Base-by-base conservation (phyloP, 92 coral and sea anemone genomes). In the Epizoanthus rinbou region DNA sequence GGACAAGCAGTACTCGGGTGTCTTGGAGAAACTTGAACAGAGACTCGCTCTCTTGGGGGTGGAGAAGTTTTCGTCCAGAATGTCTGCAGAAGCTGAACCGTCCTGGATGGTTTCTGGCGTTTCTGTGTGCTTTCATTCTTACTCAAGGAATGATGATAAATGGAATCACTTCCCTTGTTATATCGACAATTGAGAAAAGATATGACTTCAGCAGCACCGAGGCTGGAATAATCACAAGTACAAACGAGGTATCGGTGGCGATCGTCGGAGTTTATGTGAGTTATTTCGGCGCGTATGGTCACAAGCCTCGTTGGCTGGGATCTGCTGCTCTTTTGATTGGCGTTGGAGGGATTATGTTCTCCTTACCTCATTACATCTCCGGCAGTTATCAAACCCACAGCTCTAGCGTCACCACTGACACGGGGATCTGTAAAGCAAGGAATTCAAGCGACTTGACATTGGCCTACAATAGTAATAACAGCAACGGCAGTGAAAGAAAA, bases 101-200 rank as follows among this genome's bases (percentile, higher is more conserved):
- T 3, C 85, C 88, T 21, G 53, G 22, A 22, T 85, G 88, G 88
- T 74, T 85, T 23, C 28, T 68, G 16, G 85, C 57, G 24, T 79
- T 80, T 56, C 35, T 85, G 13, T 85, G 72, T 57, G 18, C 39
- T 18, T 80, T 63, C 25, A 54, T 43, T 53, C 16, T 80, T 25
- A 85, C 79, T 6, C 64, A 80, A 73, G 74, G 64, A 1, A 23
- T 85, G 53, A 52, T 85, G 79, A 23, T 85, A 19, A 79, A 65
- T 24, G 88, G 88, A 3, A 53, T 73, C 16, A 80, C 57, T 3
- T 79, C 88, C 47, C 78, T 85, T 23, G 85, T 82, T 17, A 68
- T 85, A 23, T 79, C 88, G 0, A 85, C 88, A n/a, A 54, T 85
- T 43, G 88, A 85, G 57, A 85, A 85, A 41, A 76, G 88, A 10